Percentiles rank a stretch among this genome's conserved stretches.
Conservation (phyloP, 2,113 vertebrate species). For the Rhea pennata region DNA sequence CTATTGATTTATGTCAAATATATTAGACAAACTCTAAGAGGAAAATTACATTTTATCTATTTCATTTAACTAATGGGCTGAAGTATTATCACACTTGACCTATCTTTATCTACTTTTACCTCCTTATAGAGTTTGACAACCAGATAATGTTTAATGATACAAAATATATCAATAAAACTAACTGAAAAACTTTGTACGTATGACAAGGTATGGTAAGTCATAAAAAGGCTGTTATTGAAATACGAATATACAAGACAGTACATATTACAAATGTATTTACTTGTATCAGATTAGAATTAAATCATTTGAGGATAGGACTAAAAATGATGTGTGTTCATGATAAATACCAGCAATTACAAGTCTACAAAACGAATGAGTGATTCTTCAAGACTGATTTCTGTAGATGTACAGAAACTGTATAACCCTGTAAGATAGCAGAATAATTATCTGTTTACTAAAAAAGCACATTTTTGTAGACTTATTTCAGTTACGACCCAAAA, state of each 20-base stretch:
- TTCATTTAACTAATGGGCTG: background rate
- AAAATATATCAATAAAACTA: background rate
- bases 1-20: background rate
- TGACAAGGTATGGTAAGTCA: background rate
- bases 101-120: background rate
- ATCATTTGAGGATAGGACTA: too few relatives aligned
- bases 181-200: background rate
- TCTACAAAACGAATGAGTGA: background rate
- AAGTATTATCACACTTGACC: background rate
- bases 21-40: background rate
- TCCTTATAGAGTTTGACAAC: background rate
- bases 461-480: background rate
- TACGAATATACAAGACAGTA: background rate
- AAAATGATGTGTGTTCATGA: background rate
- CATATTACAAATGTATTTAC: background rate
- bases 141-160: too few relatives aligned
- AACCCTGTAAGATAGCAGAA: background rate
- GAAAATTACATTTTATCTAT: background rate
- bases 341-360: background rate
- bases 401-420: background rate
- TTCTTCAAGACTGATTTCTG: background rate
- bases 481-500: background rate
- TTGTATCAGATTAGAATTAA: background rate
- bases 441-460: background rate
- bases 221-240: background rate